These are phyloP conservation scores for Lophura nycthemera DNA, from an alignment of 2,113 vertebrate genomes.

Conservation along the genomic window DNA sequence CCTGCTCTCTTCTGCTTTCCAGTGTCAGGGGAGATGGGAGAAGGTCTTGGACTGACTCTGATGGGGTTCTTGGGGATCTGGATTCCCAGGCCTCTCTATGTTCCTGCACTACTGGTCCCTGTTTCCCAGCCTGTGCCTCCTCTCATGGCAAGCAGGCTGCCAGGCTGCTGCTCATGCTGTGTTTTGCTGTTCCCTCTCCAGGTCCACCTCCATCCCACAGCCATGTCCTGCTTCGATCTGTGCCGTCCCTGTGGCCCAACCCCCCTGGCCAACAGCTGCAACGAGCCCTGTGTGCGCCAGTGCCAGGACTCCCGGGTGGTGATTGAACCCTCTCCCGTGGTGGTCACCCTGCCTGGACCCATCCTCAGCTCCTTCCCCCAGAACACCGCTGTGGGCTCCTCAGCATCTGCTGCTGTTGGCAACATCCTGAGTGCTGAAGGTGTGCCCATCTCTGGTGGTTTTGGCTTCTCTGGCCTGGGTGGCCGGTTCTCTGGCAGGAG, in stretches of 20 bases:
- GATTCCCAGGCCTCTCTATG: rapidly evolving
- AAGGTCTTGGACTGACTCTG: rapidly evolving
- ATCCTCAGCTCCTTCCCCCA: not conserved
- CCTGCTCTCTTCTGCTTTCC: not conserved
- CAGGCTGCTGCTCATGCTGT: rapidly evolving
- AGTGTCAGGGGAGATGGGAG: not conserved
- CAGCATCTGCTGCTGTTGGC: not conserved
- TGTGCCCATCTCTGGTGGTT: not conserved
- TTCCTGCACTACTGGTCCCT: not conserved
- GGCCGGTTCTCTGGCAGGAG: not conserved
- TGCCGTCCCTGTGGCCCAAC: not conserved
- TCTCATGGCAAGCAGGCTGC: rapidly evolving
- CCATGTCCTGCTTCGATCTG: not conserved
- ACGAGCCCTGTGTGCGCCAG: not conserved
- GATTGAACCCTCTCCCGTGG: not conserved
- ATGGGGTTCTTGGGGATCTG: rapidly evolving
- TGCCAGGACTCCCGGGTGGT: not conserved
- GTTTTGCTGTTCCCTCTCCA: not conserved
- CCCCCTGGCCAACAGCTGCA: not conserved
- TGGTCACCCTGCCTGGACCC: not conserved
- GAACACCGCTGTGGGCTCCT: not conserved
- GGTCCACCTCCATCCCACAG: not conserved
- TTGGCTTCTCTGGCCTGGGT: not conserved
- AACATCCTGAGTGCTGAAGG: not conserved
- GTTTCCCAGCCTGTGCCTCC: rapidly evolving